phyloP scores from a whole-genome alignment of 1,140 invertebrate genomes.

The Drosophila grimshawi region DNA sequence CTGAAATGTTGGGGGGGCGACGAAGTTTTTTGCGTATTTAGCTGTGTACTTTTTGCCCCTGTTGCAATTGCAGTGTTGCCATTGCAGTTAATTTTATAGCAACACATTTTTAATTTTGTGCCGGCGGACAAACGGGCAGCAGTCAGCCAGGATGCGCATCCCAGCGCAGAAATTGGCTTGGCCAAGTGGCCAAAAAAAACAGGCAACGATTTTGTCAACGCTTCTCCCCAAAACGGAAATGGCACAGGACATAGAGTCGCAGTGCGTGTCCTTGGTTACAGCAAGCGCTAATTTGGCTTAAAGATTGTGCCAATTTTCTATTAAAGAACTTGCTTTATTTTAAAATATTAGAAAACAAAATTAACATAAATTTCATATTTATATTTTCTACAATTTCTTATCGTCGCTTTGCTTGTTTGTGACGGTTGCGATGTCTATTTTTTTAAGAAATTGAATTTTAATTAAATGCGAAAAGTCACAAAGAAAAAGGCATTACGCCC shows the following conservation, averaged over 20 bases:
- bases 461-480: slow-evolving; percentile 39
- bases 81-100: slow-evolving; percentile 68
- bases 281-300: slow-evolving; percentile 7
- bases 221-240: slow-evolving; percentile 23
- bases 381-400: neutral
- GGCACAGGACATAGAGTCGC: slow-evolving; percentile 19
- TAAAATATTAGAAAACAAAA: neutral
- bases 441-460: slow-evolving; percentile 31
- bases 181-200: slow-evolving; percentile 11
- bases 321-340: neutral
- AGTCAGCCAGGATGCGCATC: slow-evolving; percentile 14
- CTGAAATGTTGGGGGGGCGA: neutral
- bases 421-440: neutral
- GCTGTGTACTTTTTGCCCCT: slow-evolving; percentile 19
- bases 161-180: slow-evolving; percentile 11
- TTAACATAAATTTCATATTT: slow-evolving; percentile 10
- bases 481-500: slow-evolving; percentile 19
- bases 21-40: slow-evolving; percentile 42
- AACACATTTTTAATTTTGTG: slow-evolving; percentile 51
- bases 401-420: neutral
- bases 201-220: slow-evolving; percentile 2
- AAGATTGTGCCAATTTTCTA: neutral
- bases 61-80: slow-evolving; percentile 23
- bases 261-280: slow-evolving; percentile 1
- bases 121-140: neutral